A percentile compares a stretch with the other conserved stretches of the same genome.
phyloP scores from a whole-genome alignment of 2,797 vertebrate genomes.

The Ceryle rudis region DNA sequence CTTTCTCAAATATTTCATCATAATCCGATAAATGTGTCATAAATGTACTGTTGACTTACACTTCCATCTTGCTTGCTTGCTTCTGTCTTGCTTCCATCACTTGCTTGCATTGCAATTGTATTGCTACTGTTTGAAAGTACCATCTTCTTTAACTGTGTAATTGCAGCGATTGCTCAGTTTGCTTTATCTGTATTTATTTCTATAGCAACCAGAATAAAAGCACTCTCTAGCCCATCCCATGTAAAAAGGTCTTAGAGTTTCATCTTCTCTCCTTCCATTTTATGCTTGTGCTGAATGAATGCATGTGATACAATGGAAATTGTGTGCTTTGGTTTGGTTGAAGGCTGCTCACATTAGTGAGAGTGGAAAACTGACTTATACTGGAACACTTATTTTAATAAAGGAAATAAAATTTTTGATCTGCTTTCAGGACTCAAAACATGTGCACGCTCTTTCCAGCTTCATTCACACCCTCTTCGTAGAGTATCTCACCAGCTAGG shows the following conservation, averaged over 20 bases:
- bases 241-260: neutral
- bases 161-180: neutral
- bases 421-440: neutral
- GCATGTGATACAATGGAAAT: neutral
- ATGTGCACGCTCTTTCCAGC: neutral
- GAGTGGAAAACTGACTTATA: neutral
- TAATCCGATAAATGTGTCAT: neutral
- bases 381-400: neutral
- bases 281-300: neutral
- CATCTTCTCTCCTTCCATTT: neutral
- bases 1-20: neutral
- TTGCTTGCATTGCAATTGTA: neutral
- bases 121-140: neutral
- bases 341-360: neutral
- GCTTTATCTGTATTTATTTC: neutral
- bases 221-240: neutral
- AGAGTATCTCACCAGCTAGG: neutral
- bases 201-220: conserved; percentile 37
- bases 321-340: neutral
- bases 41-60: neutral
- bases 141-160: neutral
- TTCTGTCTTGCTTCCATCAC: neutral
- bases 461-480: neutral
- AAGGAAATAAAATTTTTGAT: neutral
- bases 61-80: neutral